Base-by-base conservation (phyloP, 2,113 vertebrate species). In the Orthonyx spaldingii region DNA sequence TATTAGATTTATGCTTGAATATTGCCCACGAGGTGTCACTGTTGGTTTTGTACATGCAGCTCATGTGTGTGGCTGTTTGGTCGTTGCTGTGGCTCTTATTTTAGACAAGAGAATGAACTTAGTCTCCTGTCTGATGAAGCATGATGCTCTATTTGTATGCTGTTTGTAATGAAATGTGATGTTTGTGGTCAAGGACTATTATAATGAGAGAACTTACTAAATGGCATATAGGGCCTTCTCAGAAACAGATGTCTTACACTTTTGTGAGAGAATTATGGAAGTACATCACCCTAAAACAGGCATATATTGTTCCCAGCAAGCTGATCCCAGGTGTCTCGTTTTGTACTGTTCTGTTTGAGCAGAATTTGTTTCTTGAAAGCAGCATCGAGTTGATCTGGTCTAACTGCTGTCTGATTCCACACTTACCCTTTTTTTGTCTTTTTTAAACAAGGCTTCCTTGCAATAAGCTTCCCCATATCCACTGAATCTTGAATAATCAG, bases 1-100 rank as follows among this genome's bases (percentile, higher is more conserved):
- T 28, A n/a, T 2, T 89, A 7, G 9, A 32, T 56, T 21, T 28
- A 26, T 63, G 14, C 30, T 44, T 46, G 39, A 23, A 4, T 39
- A 3, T 55, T 65, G 41, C 50, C 96, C 98, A 96, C 96, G 61
- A 97, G 97, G 87, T 98, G 98, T 47, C 97, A 90, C 59, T 97
- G 53, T 96, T 95, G 95, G 39, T 92, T 95, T 79, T 93, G 28
- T 53, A 6, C 1, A 3, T 1, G n/a, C 17, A 13, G 55, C 32
- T 28, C 0, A 0, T 5, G 13, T 5, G 4, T 8, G 60, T 7
- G 60, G 9, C 0, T 0, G 15, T 19, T 69, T 13, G 0, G 2
- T 6, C 5, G 20, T 15, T 42, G 56, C 81, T 47, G 10, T 17
- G 21, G 23, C 59, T 72, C 46, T 37, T 32, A 2, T 27, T 86